Evolutionary conservation across 2,888 invertebrate species (phyloP), one percentile per base, ranked within the genome.

Genomic region (Dromius quadrimaculatus): DNA sequence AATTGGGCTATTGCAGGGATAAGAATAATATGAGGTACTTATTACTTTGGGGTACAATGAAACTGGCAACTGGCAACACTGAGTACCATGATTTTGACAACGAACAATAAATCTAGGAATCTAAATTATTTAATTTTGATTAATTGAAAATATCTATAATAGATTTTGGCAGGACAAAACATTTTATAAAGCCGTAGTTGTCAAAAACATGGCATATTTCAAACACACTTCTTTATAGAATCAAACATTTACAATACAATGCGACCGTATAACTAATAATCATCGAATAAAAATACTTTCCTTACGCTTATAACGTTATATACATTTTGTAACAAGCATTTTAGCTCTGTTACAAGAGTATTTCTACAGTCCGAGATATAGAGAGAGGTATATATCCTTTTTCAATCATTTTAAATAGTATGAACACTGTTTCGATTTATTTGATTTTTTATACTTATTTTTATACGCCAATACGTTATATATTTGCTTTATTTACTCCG

Each of bases 11-110:
- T 57, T 57, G 62, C 43, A 62, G 38, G 62, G 22, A 43, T 20
- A 23, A 43, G 15, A 2, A 59, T 34, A 23, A 66, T 68, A 68
- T 69, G 69, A 69, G 69, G 69, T 69, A 69, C 69, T 69, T 69
- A 61, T 61, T 43, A 69, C 69, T 69, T 69, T 69, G 69, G 69
- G 69, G 45, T 69, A 69, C 59, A 69, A 68, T 41, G 43, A 68
- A 64, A 66, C 54, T 66, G 54, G 54, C 50, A 54, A 4, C 11
- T 13, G 28, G 28, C 28, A 28, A n/a, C 8, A 28, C 3, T 38
- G 38, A 36, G 47, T 38, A 54, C 54, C n/a, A n/a, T n/a, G n/a
- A n/a, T n/a, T n/a, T n/a, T n/a, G n/a, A n/a, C n/a, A n/a, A n/a
- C n/a, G n/a, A n/a, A n/a, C n/a, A n/a, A n/a, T n/a, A n/a, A n/a